Conservation (phyloP, 2,113 vertebrate genomes). For the Misgurnus anguillicaudatus region DNA sequence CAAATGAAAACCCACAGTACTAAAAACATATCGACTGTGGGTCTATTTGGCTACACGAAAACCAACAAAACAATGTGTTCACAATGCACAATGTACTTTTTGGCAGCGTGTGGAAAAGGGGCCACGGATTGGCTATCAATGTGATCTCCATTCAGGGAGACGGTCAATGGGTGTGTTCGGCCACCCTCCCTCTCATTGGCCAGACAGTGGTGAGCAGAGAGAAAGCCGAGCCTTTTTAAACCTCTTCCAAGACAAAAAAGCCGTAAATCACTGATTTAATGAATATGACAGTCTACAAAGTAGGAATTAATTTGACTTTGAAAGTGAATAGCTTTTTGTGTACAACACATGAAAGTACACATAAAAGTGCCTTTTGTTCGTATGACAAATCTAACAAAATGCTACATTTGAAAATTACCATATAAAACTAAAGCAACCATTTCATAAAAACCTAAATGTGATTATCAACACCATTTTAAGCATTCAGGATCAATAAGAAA, state of each 20-base stretch:
- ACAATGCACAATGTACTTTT: background rate
- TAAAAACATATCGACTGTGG: background rate
- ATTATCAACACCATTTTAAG: too few species aligned
- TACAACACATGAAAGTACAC: too few species aligned
- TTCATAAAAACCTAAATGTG: too few species aligned
- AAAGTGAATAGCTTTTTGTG: too few species aligned
- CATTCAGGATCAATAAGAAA: background rate
- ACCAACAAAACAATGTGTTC: background rate
- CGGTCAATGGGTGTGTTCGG: slow-evolving; percentile 56
- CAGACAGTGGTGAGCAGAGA: slow-evolving; percentile 31
- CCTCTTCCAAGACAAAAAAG: background rate
- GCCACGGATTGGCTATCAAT: background rate
- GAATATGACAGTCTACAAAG: background rate
- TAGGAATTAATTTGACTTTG: too few species aligned
- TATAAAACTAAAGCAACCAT: too few species aligned
- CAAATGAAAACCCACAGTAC: background rate
- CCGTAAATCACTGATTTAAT: background rate
- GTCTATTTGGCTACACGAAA: background rate
- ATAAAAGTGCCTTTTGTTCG: too few species aligned
- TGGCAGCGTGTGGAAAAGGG: slow-evolving; percentile 12
- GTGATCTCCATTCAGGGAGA: slow-evolving; percentile 30
- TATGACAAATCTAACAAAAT: too few species aligned
- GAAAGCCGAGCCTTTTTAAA: slow-evolving; percentile 36
- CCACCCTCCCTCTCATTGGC: slow-evolving; percentile 54
- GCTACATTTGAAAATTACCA: too few species aligned